Conservation (phyloP, 2,888 invertebrate species). For the Mimas tiliae region DNA sequence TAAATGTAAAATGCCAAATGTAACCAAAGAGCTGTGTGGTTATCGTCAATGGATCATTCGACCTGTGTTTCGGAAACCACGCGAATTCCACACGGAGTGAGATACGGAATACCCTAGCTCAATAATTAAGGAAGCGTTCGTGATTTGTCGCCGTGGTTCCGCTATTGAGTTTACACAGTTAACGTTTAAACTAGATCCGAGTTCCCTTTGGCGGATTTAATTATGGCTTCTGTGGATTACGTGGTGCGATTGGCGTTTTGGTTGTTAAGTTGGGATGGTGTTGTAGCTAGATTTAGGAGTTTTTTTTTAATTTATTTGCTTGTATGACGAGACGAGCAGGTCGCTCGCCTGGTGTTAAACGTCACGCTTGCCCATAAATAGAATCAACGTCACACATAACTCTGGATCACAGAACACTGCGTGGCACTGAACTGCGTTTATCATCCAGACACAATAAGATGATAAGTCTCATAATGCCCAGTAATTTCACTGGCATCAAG, state of each 20-base stretch:
- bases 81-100: background rate
- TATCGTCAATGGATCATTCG: no score
- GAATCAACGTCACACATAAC: no score
- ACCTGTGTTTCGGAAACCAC: background rate
- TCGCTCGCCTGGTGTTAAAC: no score
- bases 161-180: conserved; percentile 41
- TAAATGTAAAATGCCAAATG: no score
- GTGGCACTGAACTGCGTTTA: no score
- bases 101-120: background rate
- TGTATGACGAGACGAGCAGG: no score
- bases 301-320: background rate
- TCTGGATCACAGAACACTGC: no score
- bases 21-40: no score
- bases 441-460: no score
- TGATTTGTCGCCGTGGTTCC: conserved; percentile 46
- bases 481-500: no score
- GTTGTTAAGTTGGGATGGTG: background rate
- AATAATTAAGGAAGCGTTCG: conserved; percentile 35
- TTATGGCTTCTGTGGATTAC: conserved; percentile 26
- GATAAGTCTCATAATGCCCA: no score
- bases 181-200: conserved; percentile 38
- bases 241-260: conserved; percentile 2
- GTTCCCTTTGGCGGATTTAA: conserved; percentile 37
- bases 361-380: no score
- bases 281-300: background rate